Evolutionary conservation across 2,888 invertebrate species (phyloP), one percentile per base, ranked within the genome.

Genomic region (Pollenia angustigena): DNA sequence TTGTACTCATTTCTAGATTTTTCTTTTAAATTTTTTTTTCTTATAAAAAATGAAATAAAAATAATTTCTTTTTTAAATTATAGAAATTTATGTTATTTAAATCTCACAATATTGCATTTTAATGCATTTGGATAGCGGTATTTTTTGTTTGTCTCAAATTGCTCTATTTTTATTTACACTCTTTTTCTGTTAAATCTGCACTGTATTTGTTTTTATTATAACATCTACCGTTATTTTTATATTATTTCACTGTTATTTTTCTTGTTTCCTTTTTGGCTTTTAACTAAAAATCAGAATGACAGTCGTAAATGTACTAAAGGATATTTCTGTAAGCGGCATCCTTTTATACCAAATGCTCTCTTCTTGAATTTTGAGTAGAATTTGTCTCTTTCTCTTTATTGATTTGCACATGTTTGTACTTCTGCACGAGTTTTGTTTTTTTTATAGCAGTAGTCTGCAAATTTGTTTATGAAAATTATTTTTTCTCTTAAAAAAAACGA

Each of bases 301-400:
- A 89, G 90, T 90, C 90, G 90, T 89, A 88, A 89, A 89, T 89
- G 90, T 91, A 92, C 90, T 92, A 92, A 90, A 90, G 90, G 90
- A 90, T 89, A 90, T 90, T 89, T 88, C 88, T 78, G 88, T 64
- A 88, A 87, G 90, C 90, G 89, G 91, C 91, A 88, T 88, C 85
- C 89, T 92, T 92, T 91, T 92, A 92, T 93, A 92, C 90, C 87
- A 48, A 40, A 11, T 14, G 60, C 82, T 85, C 81, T 50, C 76
- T 81, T 56, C 12, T 40, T 44, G 11, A 64, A 8, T 54, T 16
- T 64, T 18, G 44, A n/a, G 7, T n/a, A 12, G 0, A 9, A 9
- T 18, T n/a, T 46, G 42, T 71, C 58, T n/a, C 1, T 44, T 16
- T 42, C 56, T 58, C 71, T 72, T 14, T 52, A 23, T 7, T 14